Base-by-base conservation (phyloP, 2,113 vertebrate genomes). In the Micronycteris hirsuta region DNA sequence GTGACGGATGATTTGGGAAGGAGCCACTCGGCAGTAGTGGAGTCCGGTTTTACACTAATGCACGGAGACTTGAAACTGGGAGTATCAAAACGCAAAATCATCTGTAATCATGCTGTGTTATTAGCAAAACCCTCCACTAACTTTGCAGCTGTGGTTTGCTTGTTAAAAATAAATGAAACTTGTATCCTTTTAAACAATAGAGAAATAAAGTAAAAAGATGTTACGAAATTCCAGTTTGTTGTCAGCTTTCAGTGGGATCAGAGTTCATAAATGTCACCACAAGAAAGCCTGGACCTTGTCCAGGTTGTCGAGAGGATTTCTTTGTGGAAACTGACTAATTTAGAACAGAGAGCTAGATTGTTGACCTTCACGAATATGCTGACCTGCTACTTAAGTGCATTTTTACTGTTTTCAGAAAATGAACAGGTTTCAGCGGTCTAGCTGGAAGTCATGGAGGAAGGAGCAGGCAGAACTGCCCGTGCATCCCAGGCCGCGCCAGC, bases 351-450 rank as follows among this genome's bases (percentile, higher is more conserved):
- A 45, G 85, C 61, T 86, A 71, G 70, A 76, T 56, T 76, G 13
- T 81, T 82, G 26, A 16, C 89, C 26, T 73, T 70, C 24, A n/a
- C 52, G 82, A 84, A 31, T 78, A 43, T 77, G 16, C 28, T 63
- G 54, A 76, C 84, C 36, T 87, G 10, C 41, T 22, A 45, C 45
- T 89, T 94, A 36, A 65, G 24, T 68, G 5, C 90, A 0, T 87
- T 65, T 91, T 68, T 94, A 36, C 98, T 96, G 1, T 97, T 98
- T 99, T 98, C 98, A 99, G 99, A 99, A 97, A 99, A 98, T 61
- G 98, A 99, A 96, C 99, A 99, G 97, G 99, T 99, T 26, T 99
- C 99, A 31, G 99, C 99, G 10, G 99, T 99, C 92, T 98, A 98
- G 97, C 97, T 78, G 97, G 71, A 80, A 65, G 24, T 10, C 76